Percentiles rank a stretch among this genome's conserved stretches.
phyloP scores from a whole-genome alignment of 2,888 invertebrate species.

The Mylabris sibirica region DNA sequence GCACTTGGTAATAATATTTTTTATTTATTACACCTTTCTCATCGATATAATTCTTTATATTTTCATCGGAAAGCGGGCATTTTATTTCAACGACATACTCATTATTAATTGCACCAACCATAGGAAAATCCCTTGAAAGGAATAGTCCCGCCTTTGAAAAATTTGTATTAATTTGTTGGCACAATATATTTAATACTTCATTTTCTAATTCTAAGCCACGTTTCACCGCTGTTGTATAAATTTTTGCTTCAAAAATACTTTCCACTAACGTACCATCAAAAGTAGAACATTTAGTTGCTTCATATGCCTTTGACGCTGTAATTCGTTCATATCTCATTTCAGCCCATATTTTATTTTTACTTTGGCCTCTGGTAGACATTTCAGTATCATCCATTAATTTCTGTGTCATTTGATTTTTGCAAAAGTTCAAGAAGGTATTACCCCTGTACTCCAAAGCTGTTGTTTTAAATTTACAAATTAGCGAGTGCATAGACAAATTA shows the following conservation, averaged over 20 bases:
- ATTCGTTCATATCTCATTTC: slow-evolving; percentile 18
- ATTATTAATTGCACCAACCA: slow-evolving; percentile 29
- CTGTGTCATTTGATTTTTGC: slow-evolving; percentile 6
- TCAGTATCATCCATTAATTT: slow-evolving; percentile 10
- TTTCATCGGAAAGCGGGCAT: not conserved
- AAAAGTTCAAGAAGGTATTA: not conserved
- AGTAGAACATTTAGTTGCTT: slow-evolving; percentile 1
- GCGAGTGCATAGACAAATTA: slow-evolving; percentile 8
- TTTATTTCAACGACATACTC: slow-evolving; percentile 14
- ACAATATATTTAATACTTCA: not conserved
- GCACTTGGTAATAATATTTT: slow-evolving; percentile 20
- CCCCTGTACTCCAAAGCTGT: not conserved
- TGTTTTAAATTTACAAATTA: not conserved
- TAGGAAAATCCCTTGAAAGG: slow-evolving; percentile 25
- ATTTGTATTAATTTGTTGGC: slow-evolving; percentile 15
- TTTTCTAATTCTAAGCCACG: slow-evolving; percentile 11
- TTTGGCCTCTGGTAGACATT: slow-evolving; percentile 15
- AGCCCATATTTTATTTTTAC: slow-evolving; percentile 4
- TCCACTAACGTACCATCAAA: slow-evolving; percentile 14
- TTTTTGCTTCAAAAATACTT: slow-evolving; percentile 17
- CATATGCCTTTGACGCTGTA: slow-evolving; percentile 16
- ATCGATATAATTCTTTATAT: slow-evolving; percentile 5
- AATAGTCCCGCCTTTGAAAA: slow-evolving; percentile 24
- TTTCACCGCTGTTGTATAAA: slow-evolving; percentile 10
- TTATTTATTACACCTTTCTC: not conserved